A percentile compares a stretch with the other conserved stretches of the same genome.
Evolutionary conservation across 2,797 vertebrate genomes (phyloP).

Genomic region (Xenentodon cancila): DNA sequence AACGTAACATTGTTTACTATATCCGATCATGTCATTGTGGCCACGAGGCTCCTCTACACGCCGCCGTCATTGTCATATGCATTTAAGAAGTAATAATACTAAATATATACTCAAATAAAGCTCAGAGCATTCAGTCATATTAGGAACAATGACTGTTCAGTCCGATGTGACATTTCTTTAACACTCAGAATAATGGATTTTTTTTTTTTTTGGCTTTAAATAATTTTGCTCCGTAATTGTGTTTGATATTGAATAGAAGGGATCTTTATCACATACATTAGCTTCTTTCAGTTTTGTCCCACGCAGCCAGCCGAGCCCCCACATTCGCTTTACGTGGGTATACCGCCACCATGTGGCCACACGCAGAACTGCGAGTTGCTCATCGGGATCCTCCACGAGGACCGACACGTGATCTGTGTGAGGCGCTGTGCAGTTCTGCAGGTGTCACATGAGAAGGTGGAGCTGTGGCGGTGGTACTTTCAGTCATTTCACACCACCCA

Average conservation of each 20-base stretch:
- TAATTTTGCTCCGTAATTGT: background rate
- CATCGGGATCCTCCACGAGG: background rate
- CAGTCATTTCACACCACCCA: too few relatives aligned
- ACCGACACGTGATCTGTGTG: background rate
- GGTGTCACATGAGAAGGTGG: too few relatives aligned
- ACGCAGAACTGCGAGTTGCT: background rate
- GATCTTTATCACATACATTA: slow-evolving; percentile 11
- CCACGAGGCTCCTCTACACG: background rate
- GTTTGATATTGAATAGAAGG: background rate
- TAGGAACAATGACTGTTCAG: too few relatives aligned
- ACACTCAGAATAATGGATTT: background rate
- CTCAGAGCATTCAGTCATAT: too few relatives aligned
- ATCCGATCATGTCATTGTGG: background rate
- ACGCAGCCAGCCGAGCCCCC: background rate
- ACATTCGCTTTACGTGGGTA: slow-evolving; percentile 10
- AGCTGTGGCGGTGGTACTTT: too few relatives aligned
- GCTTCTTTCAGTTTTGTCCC: background rate
- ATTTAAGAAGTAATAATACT: too few relatives aligned
- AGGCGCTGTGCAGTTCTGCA: too few relatives aligned
- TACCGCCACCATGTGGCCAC: slow-evolving; percentile 58
- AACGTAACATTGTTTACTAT: background rate
- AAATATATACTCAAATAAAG: too few relatives aligned
- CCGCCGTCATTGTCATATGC: too few relatives aligned
- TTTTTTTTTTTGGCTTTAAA: background rate
- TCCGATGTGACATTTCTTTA: too few relatives aligned